Conservation (phyloP, 2,113 vertebrate species). For the Nothocercus julius region DNA sequence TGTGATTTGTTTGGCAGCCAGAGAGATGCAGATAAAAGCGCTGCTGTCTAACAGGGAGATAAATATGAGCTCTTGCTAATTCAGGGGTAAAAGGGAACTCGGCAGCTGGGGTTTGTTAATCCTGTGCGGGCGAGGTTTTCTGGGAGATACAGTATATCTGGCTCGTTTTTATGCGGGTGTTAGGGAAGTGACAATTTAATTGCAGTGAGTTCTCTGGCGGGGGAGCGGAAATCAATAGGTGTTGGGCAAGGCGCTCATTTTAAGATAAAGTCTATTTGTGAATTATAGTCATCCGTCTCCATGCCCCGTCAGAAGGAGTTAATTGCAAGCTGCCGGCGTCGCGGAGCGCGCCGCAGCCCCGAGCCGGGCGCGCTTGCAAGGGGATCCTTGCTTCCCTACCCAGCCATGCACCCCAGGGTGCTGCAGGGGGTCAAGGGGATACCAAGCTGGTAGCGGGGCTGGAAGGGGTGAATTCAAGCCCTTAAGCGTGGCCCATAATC, state of each 20-base stretch:
- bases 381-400: no score
- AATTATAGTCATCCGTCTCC: slow-evolving; percentile 73
- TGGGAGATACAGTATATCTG: neutral
- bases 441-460: neutral
- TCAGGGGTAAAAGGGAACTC: slow-evolving; percentile 13
- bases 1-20: neutral
- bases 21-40: slow-evolving; percentile 31
- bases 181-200: slow-evolving; percentile 75
- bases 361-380: no score
- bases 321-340: slow-evolving; percentile 6
- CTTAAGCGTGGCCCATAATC: slow-evolving; percentile 53
- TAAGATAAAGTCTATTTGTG: slow-evolving; percentile 75
- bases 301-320: slow-evolving; percentile 24
- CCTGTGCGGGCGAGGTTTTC: neutral
- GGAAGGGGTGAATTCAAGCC: slow-evolving; percentile 49
- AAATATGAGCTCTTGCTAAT: slow-evolving; percentile 45
- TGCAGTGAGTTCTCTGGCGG: slow-evolving; percentile 40
- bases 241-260: slow-evolving; percentile 48
- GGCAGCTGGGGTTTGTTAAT: slow-evolving; percentile 30
- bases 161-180: slow-evolving; percentile 56
- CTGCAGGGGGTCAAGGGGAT: neutral
- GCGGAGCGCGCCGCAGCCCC: neutral
- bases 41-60: neutral
- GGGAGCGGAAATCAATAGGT: slow-evolving; percentile 64
- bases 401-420: neutral